phyloP scores from a whole-genome alignment of 2,113 vertebrate species.

The Syrrhaptes paradoxus region DNA sequence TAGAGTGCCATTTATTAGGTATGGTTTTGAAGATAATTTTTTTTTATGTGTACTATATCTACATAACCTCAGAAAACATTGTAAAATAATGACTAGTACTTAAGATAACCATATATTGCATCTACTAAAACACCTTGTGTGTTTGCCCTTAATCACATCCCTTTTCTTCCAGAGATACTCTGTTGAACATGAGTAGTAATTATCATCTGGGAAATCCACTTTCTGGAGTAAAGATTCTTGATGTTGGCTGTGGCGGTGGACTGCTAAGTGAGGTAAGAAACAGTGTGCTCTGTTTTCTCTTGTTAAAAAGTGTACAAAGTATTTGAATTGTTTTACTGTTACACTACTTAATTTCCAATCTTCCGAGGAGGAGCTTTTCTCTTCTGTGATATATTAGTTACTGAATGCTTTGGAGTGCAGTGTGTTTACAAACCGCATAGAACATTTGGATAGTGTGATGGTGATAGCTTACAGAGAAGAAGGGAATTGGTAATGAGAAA shows the following conservation, averaged over 20 bases:
- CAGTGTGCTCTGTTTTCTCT: neutral
- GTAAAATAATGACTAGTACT: neutral
- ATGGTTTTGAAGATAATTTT: neutral
- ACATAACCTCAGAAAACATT: neutral
- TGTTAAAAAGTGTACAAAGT: neutral
- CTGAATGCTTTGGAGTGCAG: neutral
- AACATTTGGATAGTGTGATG: neutral
- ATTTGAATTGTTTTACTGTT: neutral
- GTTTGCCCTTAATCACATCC: neutral
- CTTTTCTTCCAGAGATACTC: conserved; percentile 84
- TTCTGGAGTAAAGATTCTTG: conserved; percentile 85
- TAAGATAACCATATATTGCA: neutral
- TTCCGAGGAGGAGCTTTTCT: neutral
- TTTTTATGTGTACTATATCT: neutral
- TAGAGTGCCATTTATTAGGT: conserved; percentile 96
- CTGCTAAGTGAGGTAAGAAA: conserved; percentile 88
- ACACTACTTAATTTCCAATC: neutral
- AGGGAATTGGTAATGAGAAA: neutral
- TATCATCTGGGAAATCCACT: conserved; percentile 84
- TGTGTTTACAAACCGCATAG: accelerated
- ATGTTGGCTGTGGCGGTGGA: conserved; percentile 94
- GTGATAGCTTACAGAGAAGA: neutral
- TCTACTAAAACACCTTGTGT: neutral
- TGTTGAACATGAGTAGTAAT: conserved; percentile 80
- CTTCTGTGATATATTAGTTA: neutral